Evolutionary conservation across 1,140 invertebrate species (phyloP).

Genomic region (Drosophila kanapiae): DNA sequence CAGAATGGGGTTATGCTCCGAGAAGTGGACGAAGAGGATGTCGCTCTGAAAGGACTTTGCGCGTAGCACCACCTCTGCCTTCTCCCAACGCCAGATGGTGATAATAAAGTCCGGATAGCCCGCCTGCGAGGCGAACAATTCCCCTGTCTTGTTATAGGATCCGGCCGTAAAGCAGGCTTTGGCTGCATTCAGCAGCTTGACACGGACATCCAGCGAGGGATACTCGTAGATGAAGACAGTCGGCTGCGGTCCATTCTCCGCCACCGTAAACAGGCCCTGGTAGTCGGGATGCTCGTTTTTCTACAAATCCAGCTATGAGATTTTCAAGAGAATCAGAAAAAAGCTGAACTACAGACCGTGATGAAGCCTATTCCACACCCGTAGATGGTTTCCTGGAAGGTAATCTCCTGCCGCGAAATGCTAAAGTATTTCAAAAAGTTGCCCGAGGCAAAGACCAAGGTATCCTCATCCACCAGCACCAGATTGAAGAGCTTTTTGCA

Average conservation of each 20-base stretch:
- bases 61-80: conserved; percentile 90
- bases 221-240: conserved; percentile 93
- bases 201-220: conserved; percentile 91
- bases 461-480: conserved; percentile 89
- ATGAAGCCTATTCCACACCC: conserved; percentile 93
- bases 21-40: conserved; percentile 92
- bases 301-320: conserved; percentile 84
- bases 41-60: conserved; percentile 93
- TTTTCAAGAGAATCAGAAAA: neutral
- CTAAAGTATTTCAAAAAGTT: conserved; percentile 92
- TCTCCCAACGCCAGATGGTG: conserved; percentile 95
- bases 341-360: conserved; percentile 86
- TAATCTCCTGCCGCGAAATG: conserved; percentile 88
- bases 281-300: conserved; percentile 89
- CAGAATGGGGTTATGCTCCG: conserved; percentile 90
- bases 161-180: conserved; percentile 90
- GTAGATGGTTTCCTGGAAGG: conserved; percentile 90
- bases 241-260: conserved; percentile 93
- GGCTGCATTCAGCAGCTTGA: conserved; percentile 91
- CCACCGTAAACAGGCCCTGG: conserved; percentile 92
- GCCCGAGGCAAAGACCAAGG: conserved; percentile 92
- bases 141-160: conserved; percentile 92
- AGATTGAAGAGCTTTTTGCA: conserved; percentile 93
- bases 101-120: conserved; percentile 94
- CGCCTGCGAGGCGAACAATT: conserved; percentile 92